Evolutionary conservation across 2,113 vertebrate species (phyloP).

Genomic region (Phainopepla nitens): DNA sequence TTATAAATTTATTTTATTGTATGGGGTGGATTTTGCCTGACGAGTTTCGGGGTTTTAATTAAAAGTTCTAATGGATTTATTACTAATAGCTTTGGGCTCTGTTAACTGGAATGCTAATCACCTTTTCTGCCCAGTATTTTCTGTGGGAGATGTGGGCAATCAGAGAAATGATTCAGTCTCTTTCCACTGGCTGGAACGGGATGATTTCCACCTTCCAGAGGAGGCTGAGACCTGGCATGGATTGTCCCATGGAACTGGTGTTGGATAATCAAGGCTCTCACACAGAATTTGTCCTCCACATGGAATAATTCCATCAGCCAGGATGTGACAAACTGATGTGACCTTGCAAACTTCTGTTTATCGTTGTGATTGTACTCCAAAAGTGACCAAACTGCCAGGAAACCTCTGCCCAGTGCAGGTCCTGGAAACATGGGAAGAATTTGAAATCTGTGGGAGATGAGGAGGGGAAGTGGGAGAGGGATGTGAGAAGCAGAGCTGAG

Average conservation of each 20-base stretch:
- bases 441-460: not conserved
- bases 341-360: not conserved
- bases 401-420: not conserved
- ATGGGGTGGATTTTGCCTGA: conserved; percentile 55
- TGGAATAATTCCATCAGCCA: not conserved
- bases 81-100: conserved; percentile 68
- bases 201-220: not conserved
- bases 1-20: conserved; percentile 68
- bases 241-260: not conserved
- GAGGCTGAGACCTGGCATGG: not conserved
- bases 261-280: not conserved
- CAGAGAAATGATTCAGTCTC: not conserved
- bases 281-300: not conserved
- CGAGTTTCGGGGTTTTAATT: conserved; percentile 62
- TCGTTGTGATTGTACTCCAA: not conserved
- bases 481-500: not conserved
- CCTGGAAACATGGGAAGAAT: not conserved
- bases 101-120: conserved; percentile 50
- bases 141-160: not conserved
- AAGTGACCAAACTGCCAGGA: not conserved
- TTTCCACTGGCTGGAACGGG: not conserved
- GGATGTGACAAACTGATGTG: not conserved
- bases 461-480: not conserved
- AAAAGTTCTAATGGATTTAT: conserved; percentile 68
- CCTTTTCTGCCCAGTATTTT: conserved; percentile 18